Evolutionary conservation across 2,797 vertebrate genomes (phyloP).

Genomic region (Toxotes lorentzi): DNA sequence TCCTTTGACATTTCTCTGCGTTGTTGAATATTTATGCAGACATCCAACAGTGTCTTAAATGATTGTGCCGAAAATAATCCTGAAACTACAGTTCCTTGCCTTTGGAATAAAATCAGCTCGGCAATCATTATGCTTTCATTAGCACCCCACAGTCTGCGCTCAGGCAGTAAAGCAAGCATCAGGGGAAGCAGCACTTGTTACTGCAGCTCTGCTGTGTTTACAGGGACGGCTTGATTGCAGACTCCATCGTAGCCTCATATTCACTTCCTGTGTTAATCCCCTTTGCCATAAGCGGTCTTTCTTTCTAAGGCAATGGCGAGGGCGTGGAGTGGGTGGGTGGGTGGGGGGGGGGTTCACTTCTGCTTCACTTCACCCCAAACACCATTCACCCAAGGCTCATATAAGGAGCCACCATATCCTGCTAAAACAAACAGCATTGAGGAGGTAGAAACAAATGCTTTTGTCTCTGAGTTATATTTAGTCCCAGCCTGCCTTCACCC

Average conservation of each 20-base stretch:
- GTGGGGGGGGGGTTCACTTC: conserved; percentile 47
- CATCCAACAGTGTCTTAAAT: conserved; percentile 1
- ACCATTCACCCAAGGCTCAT: conserved; percentile 70
- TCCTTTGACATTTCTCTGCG: neutral
- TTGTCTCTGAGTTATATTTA: conserved; percentile 84
- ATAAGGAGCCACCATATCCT: conserved; percentile 79
- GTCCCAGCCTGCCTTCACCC: conserved; percentile 58
- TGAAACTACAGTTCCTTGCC: conserved; percentile 20
- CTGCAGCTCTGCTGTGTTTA: conserved; percentile 75
- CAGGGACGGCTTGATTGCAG: conserved; percentile 74
- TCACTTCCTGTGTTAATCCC: conserved; percentile 83
- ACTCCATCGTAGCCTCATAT: conserved; percentile 70
- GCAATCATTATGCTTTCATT: conserved; percentile 67
- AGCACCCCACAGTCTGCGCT: conserved; percentile 52
- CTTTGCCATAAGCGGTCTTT: conserved; percentile 62
- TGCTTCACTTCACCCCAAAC: conserved; percentile 73
- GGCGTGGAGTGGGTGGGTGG: no score
- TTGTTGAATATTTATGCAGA: conserved; percentile 12
- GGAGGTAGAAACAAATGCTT: conserved; percentile 81
- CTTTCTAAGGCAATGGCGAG: conserved; percentile 52
- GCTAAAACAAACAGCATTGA: conserved; percentile 83
- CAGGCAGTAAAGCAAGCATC: conserved; percentile 53
- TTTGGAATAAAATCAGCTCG: conserved; percentile 50
- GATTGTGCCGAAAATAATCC: conserved; percentile 28
- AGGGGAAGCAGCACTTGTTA: conserved; percentile 68